These are phyloP conservation scores for Salpingus planirostris DNA, from an alignment of 2,888 invertebrate species.

Conservation along the genomic window DNA sequence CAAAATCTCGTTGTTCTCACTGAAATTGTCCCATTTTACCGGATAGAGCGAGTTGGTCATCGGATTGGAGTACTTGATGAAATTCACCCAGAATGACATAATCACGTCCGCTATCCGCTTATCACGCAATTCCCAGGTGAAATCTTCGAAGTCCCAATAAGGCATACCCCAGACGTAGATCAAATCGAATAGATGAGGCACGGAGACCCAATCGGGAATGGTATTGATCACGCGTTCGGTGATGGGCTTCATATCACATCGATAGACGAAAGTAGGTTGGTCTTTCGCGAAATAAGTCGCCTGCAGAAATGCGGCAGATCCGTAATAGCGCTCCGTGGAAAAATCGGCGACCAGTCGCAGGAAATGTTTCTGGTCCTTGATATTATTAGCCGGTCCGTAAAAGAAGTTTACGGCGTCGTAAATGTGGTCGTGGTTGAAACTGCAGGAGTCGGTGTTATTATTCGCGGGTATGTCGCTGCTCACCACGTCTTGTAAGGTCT, in stretches of 20 bases:
- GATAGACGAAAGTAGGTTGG: conserved; percentile 57
- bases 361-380: conserved; percentile 51
- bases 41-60: conserved; percentile 58
- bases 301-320: conserved; percentile 60
- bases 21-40: conserved; percentile 67
- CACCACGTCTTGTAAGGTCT: conserved; percentile 55
- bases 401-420: conserved; percentile 69
- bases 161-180: conserved; percentile 78
- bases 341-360: conserved; percentile 61
- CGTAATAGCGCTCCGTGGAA: conserved; percentile 63
- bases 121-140: conserved; percentile 68
- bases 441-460: conserved; percentile 44
- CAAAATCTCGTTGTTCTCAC: conserved; percentile 55
- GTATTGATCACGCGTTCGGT: conserved; percentile 55
- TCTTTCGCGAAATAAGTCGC: conserved; percentile 54
- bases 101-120: conserved; percentile 70
- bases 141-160: conserved; percentile 53
- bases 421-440: conserved; percentile 56
- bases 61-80: conserved; percentile 65
- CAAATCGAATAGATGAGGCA: conserved; percentile 74
- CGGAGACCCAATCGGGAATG: conserved; percentile 68
- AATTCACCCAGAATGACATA: conserved; percentile 74
- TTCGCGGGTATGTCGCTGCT: conserved; percentile 50
- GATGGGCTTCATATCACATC: conserved; percentile 67
- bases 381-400: conserved; percentile 60